phyloP scores from a whole-genome alignment of 2,113 vertebrate genomes.

The Rattus rattus region DNA sequence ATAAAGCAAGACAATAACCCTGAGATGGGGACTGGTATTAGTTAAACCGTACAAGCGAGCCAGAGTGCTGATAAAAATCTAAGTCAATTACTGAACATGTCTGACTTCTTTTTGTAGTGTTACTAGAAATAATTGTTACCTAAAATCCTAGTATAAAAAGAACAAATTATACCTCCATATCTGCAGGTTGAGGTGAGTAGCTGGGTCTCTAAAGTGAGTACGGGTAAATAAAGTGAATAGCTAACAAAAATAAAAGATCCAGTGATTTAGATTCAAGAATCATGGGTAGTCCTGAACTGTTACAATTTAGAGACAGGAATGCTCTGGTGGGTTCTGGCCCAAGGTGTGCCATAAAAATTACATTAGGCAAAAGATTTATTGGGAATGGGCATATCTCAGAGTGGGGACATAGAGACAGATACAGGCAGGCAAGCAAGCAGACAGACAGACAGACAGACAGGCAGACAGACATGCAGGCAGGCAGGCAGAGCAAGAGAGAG shows the following conservation, averaged over 20 bases:
- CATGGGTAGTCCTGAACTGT: not conserved
- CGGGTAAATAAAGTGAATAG: not conserved
- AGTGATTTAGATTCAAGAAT: not conserved
- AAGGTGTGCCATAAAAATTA: not conserved
- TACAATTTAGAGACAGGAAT: not conserved
- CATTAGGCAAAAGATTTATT: not conserved
- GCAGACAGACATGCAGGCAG: not conserved
- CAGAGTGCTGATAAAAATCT: not conserved
- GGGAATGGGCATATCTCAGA: not conserved
- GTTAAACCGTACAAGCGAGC: not conserved
- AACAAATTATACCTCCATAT: not conserved
- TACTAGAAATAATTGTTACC: not conserved
- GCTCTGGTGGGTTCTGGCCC: not conserved
- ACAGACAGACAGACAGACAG: not conserved
- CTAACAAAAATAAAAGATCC: not conserved
- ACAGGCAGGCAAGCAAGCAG: not conserved
- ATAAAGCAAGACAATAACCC: not conserved
- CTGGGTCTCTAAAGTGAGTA: not conserved
- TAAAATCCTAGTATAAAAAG: not conserved
- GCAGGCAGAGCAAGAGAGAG: not conserved
- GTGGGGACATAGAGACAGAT: not conserved
- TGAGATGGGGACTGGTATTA: not conserved
- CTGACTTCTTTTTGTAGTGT: not conserved
- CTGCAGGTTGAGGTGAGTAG: not conserved
- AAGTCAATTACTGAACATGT: slow-evolving; percentile 29